Evolutionary conservation across 2,113 vertebrate genomes (phyloP).

Genomic region (Oncorhynchus masou): DNA sequence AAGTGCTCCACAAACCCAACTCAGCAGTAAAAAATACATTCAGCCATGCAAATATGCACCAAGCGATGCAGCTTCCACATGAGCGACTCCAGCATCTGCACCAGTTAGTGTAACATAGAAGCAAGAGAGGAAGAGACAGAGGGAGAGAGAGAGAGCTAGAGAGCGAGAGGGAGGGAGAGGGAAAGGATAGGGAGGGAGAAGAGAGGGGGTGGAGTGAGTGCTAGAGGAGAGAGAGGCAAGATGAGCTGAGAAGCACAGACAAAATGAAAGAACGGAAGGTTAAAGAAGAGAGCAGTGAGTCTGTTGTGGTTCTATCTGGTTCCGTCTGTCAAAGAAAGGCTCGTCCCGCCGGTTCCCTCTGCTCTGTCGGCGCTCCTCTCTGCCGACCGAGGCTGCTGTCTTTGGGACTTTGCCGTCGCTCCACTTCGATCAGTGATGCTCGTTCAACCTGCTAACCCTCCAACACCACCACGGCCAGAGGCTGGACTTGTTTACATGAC

Average conservation of each 20-base stretch:
- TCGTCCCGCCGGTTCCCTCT: background rate
- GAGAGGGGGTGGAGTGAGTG: conserved; percentile 12
- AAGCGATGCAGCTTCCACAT: conserved; percentile 62
- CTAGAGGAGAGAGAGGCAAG: conserved; percentile 1
- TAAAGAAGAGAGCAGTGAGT: conserved; percentile 17
- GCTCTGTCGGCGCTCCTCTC: conserved; percentile 35
- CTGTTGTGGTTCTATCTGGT: conserved; percentile 20
- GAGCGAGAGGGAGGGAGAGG: conserved; percentile 1
- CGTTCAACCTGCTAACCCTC: conserved; percentile 5
- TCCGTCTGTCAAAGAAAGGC: conserved; percentile 27
- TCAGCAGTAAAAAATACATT: conserved; percentile 37
- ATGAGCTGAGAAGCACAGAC: background rate
- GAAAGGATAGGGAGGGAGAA: conserved; percentile 23
- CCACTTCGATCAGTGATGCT: conserved; percentile 13
- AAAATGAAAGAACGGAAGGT: conserved; percentile 51
- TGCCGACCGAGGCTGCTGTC: conserved; percentile 19
- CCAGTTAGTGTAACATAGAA: conserved; percentile 63
- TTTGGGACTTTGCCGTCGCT: conserved; percentile 21
- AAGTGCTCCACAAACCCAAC: conserved; percentile 39
- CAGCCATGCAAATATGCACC: conserved; percentile 50
- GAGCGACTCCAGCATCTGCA: conserved; percentile 57
- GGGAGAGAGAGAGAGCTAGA: conserved; percentile 29
- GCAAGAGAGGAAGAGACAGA: conserved; percentile 37
- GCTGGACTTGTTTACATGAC: conserved; percentile 41
- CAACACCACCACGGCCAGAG: background rate